Conservation (phyloP, 2,888 invertebrate species). For the Cinara cedri region DNA sequence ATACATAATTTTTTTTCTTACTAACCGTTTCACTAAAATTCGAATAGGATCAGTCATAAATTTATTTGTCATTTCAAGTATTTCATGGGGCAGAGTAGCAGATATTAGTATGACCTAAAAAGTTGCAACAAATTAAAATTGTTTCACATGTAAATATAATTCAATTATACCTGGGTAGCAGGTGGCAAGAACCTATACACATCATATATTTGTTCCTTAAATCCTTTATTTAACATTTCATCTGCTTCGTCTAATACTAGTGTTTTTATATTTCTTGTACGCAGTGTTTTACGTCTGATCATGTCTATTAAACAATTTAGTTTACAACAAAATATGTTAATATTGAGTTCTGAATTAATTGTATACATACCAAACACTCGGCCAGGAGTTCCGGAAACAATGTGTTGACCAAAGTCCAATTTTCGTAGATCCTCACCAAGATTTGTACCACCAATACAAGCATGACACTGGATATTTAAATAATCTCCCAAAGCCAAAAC, state of each 20-base stretch:
- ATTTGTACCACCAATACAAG: conserved; percentile 98
- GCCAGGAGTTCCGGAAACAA: conserved; percentile 98
- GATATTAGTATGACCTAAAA: conserved; percentile 85
- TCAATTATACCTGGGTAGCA: conserved; percentile 76
- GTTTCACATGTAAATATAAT: not conserved
- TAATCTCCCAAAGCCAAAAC: conserved; percentile 94
- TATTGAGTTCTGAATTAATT: not conserved
- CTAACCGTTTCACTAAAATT: conserved; percentile 97
- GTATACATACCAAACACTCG: conserved; percentile 84
- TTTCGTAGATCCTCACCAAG: conserved; percentile 98
- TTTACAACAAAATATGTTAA: not conserved
- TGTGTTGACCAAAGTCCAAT: conserved; percentile 97
- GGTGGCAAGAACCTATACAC: conserved; percentile 97
- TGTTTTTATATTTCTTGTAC: conserved; percentile 95
- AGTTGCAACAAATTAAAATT: not conserved
- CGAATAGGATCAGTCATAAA: conserved; percentile 99
- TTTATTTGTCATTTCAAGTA: conserved; percentile 99
- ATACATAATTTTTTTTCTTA: conserved; percentile 46
- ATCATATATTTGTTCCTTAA: conserved; percentile 99
- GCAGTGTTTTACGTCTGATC: conserved; percentile 83
- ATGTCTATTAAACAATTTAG: conserved; percentile 70
- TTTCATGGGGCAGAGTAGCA: conserved; percentile 98
- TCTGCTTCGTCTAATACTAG: conserved; percentile 98
- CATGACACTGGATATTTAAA: conserved; percentile 99
- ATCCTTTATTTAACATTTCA: conserved; percentile 99